Base-by-base conservation (phyloP, 2,113 vertebrate species). In the Protomyctophum bolini region DNA sequence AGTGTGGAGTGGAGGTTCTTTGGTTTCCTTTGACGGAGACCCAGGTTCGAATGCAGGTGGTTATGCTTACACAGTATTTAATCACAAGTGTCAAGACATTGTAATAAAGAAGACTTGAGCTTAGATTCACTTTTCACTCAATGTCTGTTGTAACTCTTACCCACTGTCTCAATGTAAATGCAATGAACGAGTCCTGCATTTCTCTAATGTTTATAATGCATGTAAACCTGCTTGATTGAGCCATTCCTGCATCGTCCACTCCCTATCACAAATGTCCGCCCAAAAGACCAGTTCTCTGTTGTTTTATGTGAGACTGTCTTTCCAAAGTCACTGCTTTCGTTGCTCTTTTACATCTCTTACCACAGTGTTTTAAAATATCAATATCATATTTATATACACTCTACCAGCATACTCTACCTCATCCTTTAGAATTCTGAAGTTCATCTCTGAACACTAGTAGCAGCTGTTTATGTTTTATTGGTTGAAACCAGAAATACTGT, bases 81-180 rank as follows among this genome's bases (percentile, higher is more conserved):
- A 69, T n/a, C 45, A 7, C 58, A 58, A 70, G 55, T 60, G 33
- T 70, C 33, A 48, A 76, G 57, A 60, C 6, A 57, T 52, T 54
- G 68, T 67, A 62, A 72, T 47, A 51, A 72, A 66, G 68, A 78
- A 72, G 60, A 78, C 56, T 41, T 21, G 47, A 75, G 63, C 64
- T 70, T 75, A 84, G 82, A 11, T 59, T 69, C 86, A 80, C 79
- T 73, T 74, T 80, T 77, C 78, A 75, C 84, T 78, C 4, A 2
- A 15, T 46, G 83, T 89, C 77, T 88, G 85, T 87, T 78, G 33
- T 79, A 52, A 73, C 66, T 86, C 73, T 83, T 73, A 67, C 65
- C 67, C 88, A 83, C 85, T 81, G 87, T 88, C 81, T 91, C 41
- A 80, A 82, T 87, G 88, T 90, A 88, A 88, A 89, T 87, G 89